Percentiles rank a stretch among this genome's conserved stretches.
These are phyloP conservation scores for Plodia interpunctella DNA, from an alignment of 1,140 invertebrate genomes.

Conservation along the genomic window DNA sequence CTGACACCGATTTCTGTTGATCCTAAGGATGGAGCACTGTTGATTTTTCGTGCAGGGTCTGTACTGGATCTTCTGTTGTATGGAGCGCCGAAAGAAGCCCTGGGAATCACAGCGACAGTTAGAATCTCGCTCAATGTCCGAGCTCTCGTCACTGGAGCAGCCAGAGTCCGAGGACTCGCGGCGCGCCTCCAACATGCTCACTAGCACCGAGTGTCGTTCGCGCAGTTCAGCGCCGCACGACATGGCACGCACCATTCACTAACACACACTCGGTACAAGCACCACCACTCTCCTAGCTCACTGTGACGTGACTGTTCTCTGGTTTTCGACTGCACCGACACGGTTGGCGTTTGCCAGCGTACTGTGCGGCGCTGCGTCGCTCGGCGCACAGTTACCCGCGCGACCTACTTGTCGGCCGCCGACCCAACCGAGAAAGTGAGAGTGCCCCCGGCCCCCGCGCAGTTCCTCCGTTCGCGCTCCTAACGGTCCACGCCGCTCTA, in stretches of 20 bases:
- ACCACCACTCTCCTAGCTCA: constrained; percentile 38
- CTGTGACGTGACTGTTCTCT: constrained; percentile 28
- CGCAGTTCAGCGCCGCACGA: constrained; percentile 66
- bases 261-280: constrained; percentile 49
- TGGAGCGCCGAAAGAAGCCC: constrained; percentile 92
- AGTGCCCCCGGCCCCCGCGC: constrained; percentile 65
- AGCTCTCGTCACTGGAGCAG: constrained; percentile 79
- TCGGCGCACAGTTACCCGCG: constrained; percentile 77
- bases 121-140: constrained; percentile 63
- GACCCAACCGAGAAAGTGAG: constrained; percentile 81
- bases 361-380: constrained; percentile 70
- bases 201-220: constrained; percentile 73
- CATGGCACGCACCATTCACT: constrained; percentile 66
- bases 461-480: constrained; percentile 39
- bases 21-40: constrained; percentile 96
- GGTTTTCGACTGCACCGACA: constrained; percentile 46
- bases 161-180: constrained; percentile 77
- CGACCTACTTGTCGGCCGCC: constrained; percentile 83
- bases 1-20: constrained; percentile 98
- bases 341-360: constrained; percentile 59
- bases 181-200: constrained; percentile 77
- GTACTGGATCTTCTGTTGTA: constrained; percentile 99
- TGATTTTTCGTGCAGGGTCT: constrained; percentile 98
- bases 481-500: constrained; percentile 73
- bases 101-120: constrained; percentile 82